A percentile compares a stretch with the other conserved stretches of the same genome.
phyloP scores from a whole-genome alignment of 2,888 invertebrate genomes.

The Agrotis exclamationis region DNA sequence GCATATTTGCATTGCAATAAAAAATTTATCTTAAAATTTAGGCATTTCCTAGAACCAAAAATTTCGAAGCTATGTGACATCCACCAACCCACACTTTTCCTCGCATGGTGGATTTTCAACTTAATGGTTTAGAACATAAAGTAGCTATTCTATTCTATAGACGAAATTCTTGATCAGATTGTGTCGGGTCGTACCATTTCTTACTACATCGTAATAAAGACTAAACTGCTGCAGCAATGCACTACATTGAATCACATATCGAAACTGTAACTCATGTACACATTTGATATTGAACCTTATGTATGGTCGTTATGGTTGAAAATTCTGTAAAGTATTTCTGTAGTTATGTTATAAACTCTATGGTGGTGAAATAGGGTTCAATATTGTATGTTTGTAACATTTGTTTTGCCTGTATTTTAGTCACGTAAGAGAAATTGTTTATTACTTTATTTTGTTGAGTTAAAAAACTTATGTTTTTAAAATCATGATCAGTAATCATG shows the following conservation, averaged over 20 bases:
- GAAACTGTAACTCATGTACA: background rate
- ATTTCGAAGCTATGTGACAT: too few relatives aligned
- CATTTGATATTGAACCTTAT: slow-evolving; percentile 38
- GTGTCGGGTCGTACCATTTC: background rate
- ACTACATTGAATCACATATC: slow-evolving; percentile 13
- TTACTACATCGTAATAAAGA: slow-evolving; percentile 27
- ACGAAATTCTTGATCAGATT: too few relatives aligned
- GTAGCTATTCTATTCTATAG: too few relatives aligned
- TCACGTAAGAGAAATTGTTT: slow-evolving; percentile 3
- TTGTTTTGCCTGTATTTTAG: background rate
- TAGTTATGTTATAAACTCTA: slow-evolving; percentile 10
- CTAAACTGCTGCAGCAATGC: background rate
- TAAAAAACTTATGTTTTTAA: background rate
- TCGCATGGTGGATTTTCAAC: too few relatives aligned
- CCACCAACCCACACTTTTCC: too few relatives aligned
- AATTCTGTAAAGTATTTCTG: background rate
- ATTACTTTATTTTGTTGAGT: background rate
- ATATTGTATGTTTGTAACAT: slow-evolving; percentile 27
- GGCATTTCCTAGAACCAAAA: too few relatives aligned
- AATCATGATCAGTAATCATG: background rate
- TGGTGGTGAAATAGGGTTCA: slow-evolving; percentile 18
- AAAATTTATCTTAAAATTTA: background rate
- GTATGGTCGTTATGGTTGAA: background rate
- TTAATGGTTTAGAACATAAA: too few relatives aligned
- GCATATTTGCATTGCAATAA: too few relatives aligned